phyloP scores from a whole-genome alignment of 2,888 invertebrate genomes.

The Clitarchus hookeri region DNA sequence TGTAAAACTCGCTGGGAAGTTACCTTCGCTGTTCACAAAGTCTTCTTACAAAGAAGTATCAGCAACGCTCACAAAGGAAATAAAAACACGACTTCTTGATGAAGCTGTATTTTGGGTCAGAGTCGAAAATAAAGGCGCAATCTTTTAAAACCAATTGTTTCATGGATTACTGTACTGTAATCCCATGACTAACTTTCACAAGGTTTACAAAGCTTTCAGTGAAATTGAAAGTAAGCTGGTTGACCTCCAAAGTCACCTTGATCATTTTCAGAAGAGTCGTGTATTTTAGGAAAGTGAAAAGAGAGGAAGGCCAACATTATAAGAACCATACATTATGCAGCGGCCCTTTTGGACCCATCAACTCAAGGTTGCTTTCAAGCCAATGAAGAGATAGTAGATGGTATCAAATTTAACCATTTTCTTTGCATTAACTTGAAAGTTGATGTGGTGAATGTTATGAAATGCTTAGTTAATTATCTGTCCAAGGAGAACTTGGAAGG shows the following conservation, averaged over 20 bases:
- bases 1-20: conserved; percentile 39
- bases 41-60: conserved; percentile 33
- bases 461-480: conserved; percentile 25
- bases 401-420: conserved; percentile 15
- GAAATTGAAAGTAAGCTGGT: conserved; percentile 23
- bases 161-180: conserved; percentile 37
- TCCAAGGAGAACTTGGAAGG: conserved; percentile 23
- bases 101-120: conserved; percentile 40
- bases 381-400: conserved; percentile 27
- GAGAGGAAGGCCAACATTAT: conserved; percentile 11
- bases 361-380: conserved; percentile 27
- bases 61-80: conserved; percentile 28
- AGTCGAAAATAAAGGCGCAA: conserved; percentile 35
- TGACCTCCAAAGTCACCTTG: conserved; percentile 16
- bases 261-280: conserved; percentile 21
- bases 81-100: conserved; percentile 35
- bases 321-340: conserved; percentile 29
- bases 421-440: conserved; percentile 16
- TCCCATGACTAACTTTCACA: conserved; percentile 37
- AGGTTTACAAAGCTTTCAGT: conserved; percentile 24
- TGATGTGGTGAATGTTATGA: background rate
- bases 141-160: conserved; percentile 35
- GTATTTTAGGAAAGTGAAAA: background rate
- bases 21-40: conserved; percentile 36
- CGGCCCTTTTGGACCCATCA: conserved; percentile 28